These are phyloP conservation scores for Charadrius vociferus DNA, from an alignment of 2,113 vertebrate genomes.

Conservation along the genomic window DNA sequence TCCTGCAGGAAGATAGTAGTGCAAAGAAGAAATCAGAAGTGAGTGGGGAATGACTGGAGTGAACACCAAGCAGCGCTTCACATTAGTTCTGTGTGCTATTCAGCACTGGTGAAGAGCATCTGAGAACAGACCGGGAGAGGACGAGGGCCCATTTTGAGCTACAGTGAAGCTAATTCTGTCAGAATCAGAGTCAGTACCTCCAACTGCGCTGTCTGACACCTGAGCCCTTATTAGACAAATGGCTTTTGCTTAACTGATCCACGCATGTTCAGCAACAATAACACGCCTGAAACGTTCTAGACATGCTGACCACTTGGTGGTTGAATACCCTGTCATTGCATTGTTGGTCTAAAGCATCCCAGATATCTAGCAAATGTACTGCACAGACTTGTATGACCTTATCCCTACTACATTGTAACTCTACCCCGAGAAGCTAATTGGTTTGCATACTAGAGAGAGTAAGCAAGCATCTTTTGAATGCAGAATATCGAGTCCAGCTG, in stretches of 20 bases:
- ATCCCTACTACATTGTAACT: neutral
- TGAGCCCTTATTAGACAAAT: neutral
- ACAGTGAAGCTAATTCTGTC: neutral
- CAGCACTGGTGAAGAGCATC: neutral
- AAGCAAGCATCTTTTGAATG: neutral
- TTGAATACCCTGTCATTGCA: neutral
- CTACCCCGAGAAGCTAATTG: neutral
- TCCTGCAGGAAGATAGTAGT: neutral
- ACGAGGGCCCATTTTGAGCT: neutral
- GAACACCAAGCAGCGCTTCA: neutral
- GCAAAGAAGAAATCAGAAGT: neutral
- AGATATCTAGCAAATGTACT: fast-evolving
- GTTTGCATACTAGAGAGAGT: neutral
- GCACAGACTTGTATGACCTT: neutral
- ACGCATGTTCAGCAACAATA: neutral
- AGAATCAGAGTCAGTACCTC: neutral
- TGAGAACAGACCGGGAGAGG: neutral
- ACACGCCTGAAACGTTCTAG: fast-evolving
- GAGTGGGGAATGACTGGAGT: neutral
- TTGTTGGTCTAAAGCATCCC: neutral
- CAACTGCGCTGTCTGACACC: neutral
- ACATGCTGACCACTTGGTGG: neutral
- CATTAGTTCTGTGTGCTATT: neutral
- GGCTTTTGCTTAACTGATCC: neutral
- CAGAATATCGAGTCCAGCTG: neutral